Conservation (phyloP, 2,888 invertebrate species). For the Oxytorus armatus region DNA sequence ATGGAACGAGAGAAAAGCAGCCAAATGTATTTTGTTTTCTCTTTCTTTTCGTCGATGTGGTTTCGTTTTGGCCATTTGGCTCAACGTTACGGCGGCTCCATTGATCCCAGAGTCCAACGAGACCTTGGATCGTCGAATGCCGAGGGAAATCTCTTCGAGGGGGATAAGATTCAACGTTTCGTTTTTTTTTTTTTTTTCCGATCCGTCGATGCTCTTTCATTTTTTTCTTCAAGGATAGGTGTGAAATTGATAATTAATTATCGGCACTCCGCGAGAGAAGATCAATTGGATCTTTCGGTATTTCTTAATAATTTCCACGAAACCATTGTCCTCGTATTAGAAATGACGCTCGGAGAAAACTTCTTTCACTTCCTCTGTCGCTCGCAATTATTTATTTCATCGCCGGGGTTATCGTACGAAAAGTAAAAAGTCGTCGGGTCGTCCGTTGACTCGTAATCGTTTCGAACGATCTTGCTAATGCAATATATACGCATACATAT, state of each 20-base stretch:
- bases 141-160: conserved; percentile 59
- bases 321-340: conserved; percentile 9
- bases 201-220: conserved; percentile 39
- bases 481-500: too few relatives aligned
- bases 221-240: conserved; percentile 69
- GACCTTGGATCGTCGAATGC: conserved; percentile 35
- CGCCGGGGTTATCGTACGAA: too few relatives aligned
- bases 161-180: conserved; percentile 53
- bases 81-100: conserved; percentile 68
- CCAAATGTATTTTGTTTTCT: conserved; percentile 30
- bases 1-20: conserved; percentile 28
- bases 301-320: conserved; percentile 23
- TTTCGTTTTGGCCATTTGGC: conserved; percentile 82
- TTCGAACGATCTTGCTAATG: too few relatives aligned
- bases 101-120: conserved; percentile 49
- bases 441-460: background rate
- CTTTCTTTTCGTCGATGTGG: conserved; percentile 79
- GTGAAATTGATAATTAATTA: conserved; percentile 82
- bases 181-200: too few relatives aligned
- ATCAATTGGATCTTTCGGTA: conserved; percentile 63
- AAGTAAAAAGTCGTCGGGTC: too few relatives aligned
- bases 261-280: conserved; percentile 65
- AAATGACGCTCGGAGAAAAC: background rate
- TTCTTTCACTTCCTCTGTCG: background rate
- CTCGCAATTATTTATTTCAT: conserved; percentile 23